Base-by-base conservation (phyloP, 2,888 invertebrate species). In the Drosophila formosana region DNA sequence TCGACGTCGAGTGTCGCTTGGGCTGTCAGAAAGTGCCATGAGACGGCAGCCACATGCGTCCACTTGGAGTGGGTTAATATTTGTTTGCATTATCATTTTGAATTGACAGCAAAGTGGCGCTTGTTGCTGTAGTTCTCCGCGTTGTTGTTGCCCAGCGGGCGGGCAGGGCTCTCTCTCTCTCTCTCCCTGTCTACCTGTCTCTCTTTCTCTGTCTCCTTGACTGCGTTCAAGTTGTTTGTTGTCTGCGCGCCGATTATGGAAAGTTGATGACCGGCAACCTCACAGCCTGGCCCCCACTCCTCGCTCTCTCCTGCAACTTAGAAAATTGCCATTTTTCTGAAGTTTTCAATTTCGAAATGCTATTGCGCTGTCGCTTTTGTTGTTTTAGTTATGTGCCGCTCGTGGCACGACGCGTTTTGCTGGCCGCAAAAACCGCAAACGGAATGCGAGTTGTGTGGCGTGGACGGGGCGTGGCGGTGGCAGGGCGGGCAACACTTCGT, bases 31-130 rank as follows among this genome's bases (percentile, higher is more conserved):
- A 83, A 83, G 83, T 83, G 82, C 86, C 87, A 86, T 82, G 82
- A 82, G 82, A 83, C 84, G 87, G 82, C 87, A 80, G 84, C 82
- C 82, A 82, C 84, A 81, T 81, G 85, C 83, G 84, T 88, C 75
- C 79, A 80, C 89, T 87, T 89, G 77, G 89, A 91, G 91, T 90
- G 91, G 90, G 91, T 91, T 91, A 91, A 92, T 91, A 91, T 91
- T 91, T 91, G 89, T 89, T 91, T 91, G 90, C 84, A 91, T 92
- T 90, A 90, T 90, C 89, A 90, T 91, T 91, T 91, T 82, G 87
- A 91, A 89, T 91, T 92, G 92, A 91, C 92, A 91, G 90, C 84
- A 79, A 91, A 92, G 92, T 92, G 92, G 92, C 92, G 92, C 92
- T 92, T 91, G 84, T 80, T 83, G 77, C 78, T 77, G 75, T 78